Evolutionary conservation across 2,888 invertebrate species (phyloP), one percentile per base, ranked within the genome.

Genomic region (Drosophila dives): DNA sequence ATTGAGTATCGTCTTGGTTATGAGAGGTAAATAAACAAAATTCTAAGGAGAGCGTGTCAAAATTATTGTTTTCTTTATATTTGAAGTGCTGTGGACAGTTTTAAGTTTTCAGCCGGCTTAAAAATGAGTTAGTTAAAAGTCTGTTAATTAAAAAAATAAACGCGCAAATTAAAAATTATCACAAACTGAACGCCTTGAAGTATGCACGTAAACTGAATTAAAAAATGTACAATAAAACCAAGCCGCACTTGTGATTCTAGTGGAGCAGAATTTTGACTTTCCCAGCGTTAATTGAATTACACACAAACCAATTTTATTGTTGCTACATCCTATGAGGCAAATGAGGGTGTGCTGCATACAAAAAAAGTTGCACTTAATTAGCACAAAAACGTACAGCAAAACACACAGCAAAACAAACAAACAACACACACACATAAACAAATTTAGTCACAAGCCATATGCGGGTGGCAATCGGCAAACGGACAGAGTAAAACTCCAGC

Each of bases 311-410:
- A 64, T 67, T 58, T 65, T 50, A 42, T 65, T 53, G 51, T 33
- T 59, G 45, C 49, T 42, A 40, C 32, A 36, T 5, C 32, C 23
- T n/a, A 33, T 40, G 38, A 8, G 34, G 12, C 12, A 36, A 58
- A 49, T 26, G 36, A 59, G 66, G 48, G 59, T 54, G 66, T 62
- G 65, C 60, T 59, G 61, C 64, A 69, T 15, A 51, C 42, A 49
- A 33, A 66, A 76, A 78, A 81, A 89, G 72, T 89, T 86, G 89
- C 89, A 85, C 65, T 84, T 77, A 89, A 89, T 89, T 89, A 86
- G 89, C 87, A 89, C 86, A 79, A 77, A 55, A 79, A 64, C 70
- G 70, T 60, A 70, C 72, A 71, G 64, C 60, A 79, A 79, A 20
- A 68, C 58, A 34, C 40, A 38, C 40, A 45, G 49, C 40, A 34